Conservation (phyloP, 2,797 vertebrate species). For the Karalla daura region DNA sequence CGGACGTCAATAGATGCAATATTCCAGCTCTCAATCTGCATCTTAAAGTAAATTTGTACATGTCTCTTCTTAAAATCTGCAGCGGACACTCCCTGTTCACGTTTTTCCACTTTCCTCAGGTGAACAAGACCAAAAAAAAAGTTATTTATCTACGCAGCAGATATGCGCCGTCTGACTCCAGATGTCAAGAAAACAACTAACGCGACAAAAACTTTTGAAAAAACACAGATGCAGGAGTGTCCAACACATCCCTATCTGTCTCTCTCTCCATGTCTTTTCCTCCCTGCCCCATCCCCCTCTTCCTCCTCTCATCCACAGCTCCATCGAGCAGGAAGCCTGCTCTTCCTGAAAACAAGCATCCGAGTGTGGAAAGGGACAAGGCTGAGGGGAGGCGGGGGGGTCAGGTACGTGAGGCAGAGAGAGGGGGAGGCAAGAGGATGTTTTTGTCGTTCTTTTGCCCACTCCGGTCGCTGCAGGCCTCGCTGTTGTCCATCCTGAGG, state of each 20-base stretch:
- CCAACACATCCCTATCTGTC: constrained; percentile 52
- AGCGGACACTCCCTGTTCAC: constrained; percentile 15
- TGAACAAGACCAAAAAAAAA: constrained; percentile 3
- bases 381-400: constrained; percentile 55
- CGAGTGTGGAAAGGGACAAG: constrained; percentile 72
- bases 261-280: constrained; percentile 54
- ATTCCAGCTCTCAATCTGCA: neutral
- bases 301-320: constrained; percentile 66
- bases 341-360: constrained; percentile 81
- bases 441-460: constrained; percentile 76
- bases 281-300: constrained; percentile 61
- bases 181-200: constrained; percentile 57
- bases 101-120: constrained; percentile 1
- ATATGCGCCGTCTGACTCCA: constrained; percentile 44
- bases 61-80: neutral
- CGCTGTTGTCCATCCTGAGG: constrained; percentile 76
- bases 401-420: constrained; percentile 47
- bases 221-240: constrained; percentile 20
- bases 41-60: no score
- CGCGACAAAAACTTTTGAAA: constrained; percentile 11
- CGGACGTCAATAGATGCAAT: no score
- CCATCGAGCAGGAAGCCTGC: constrained; percentile 77
- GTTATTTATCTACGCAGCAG: neutral
- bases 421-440: constrained; percentile 70
- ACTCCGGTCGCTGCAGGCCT: constrained; percentile 67